Percentiles rank a stretch among this genome's conserved stretches.
Conservation (phyloP, 2,113 vertebrate species). For the Toxotes jaculatrix region DNA sequence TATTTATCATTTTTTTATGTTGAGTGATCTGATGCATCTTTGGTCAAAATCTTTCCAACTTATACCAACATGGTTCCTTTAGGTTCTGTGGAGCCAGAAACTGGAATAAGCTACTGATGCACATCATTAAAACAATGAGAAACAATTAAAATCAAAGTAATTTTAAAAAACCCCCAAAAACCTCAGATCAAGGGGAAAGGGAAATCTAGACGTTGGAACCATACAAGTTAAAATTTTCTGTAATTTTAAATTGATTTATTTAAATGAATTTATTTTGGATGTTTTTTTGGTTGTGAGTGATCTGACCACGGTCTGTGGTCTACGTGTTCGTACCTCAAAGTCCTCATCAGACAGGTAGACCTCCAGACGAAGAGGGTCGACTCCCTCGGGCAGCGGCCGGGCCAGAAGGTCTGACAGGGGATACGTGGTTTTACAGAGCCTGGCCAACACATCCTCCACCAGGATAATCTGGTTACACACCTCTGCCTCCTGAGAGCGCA, state of each 20-base stretch:
- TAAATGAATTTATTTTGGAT: too few species aligned
- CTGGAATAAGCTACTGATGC: neutral
- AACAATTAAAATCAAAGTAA: too few species aligned
- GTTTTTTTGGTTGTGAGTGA: too few species aligned
- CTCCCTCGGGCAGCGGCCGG: slow-evolving; percentile 92
- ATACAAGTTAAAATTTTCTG: too few species aligned
- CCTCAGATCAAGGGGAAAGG: too few species aligned
- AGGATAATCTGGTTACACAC: slow-evolving; percentile 94
- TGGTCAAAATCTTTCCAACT: neutral
- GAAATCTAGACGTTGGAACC: too few species aligned
- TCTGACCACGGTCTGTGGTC: neutral
- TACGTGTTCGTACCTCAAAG: slow-evolving; percentile 87
- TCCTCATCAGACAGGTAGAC: slow-evolving; percentile 93
- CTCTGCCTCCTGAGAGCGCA: slow-evolving; percentile 87
- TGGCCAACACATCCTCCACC: slow-evolving; percentile 93
- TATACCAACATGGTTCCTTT: neutral
- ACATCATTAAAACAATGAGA: neutral
- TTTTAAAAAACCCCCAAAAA: neutral
- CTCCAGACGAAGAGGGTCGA: slow-evolving; percentile 94
- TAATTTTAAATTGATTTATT: too few species aligned
- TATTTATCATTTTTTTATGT: too few species aligned
- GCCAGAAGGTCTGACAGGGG: slow-evolving; percentile 89
- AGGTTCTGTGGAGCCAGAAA: neutral
- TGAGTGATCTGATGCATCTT: neutral
- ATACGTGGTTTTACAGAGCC: slow-evolving; percentile 90